phyloP scores from a whole-genome alignment of 2,797 vertebrate species.

The Euphonia xanthogaster region DNA sequence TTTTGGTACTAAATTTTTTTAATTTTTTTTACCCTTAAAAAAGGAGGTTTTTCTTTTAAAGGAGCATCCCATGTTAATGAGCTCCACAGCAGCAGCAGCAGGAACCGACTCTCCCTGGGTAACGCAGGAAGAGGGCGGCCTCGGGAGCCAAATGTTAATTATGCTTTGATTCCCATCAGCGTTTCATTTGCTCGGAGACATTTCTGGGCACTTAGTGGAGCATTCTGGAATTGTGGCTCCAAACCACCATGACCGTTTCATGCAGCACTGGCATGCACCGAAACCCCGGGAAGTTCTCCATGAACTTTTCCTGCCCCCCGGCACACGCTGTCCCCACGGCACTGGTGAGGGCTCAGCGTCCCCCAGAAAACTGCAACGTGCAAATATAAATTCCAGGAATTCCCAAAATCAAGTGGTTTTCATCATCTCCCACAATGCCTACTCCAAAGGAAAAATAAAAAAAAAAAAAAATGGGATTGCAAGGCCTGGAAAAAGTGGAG shows the following conservation, averaged over 20 bases:
- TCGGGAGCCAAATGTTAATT: not conserved
- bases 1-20: not conserved
- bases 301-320: not conserved
- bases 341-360: fast-evolving
- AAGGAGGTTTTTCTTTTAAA: not conserved
- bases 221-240: not conserved
- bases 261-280: not conserved
- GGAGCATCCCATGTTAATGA: not conserved
- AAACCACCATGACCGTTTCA: constrained; percentile 26
- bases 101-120: not conserved
- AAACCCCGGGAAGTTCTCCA: not conserved
- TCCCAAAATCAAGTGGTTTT: not conserved
- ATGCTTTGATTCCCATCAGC: constrained; percentile 30
- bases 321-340: not conserved
- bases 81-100: not conserved
- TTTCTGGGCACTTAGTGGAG: constrained; percentile 30
- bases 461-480: not conserved
- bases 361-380: not conserved
- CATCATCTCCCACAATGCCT: not conserved
- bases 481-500: not conserved
- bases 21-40: not conserved
- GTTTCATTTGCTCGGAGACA: constrained; percentile 1
- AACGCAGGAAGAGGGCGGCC: constrained; percentile 7
- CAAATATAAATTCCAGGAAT: not conserved
- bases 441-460: not conserved